phyloP scores from a whole-genome alignment of 2,888 invertebrate genomes.

The Mechanitis messenoides region DNA sequence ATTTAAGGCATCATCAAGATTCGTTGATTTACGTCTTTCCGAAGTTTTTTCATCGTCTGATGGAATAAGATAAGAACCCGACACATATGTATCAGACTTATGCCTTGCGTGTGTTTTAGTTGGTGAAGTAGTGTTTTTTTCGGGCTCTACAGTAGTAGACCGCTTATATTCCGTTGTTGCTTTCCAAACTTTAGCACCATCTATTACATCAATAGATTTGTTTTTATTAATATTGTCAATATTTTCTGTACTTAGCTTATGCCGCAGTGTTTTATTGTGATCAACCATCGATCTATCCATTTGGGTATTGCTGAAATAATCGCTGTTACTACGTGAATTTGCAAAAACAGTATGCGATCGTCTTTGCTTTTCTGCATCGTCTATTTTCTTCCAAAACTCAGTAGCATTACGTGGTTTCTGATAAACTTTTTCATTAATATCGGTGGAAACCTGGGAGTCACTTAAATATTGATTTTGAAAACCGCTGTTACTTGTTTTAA shows the following conservation, averaged over 20 bases:
- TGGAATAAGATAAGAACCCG: constrained; percentile 56
- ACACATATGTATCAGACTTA: constrained; percentile 66
- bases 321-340: constrained; percentile 59
- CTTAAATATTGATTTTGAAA: constrained; percentile 68
- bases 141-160: constrained; percentile 58
- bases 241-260: constrained; percentile 38
- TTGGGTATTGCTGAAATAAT: constrained; percentile 50
- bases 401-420: constrained; percentile 72
- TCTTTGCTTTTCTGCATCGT: constrained; percentile 67
- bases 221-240: constrained; percentile 53
- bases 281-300: constrained; percentile 38
- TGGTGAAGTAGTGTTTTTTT: constrained; percentile 52
- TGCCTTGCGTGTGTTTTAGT: constrained; percentile 65
- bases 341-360: constrained; percentile 55
- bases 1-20: constrained; percentile 90
- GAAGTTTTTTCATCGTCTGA: constrained; percentile 70
- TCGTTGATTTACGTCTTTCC: constrained; percentile 81
- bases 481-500: constrained; percentile 72
- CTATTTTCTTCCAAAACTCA: constrained; percentile 80
- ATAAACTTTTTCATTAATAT: constrained; percentile 50
- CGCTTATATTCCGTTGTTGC: constrained; percentile 70
- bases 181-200: constrained; percentile 69
- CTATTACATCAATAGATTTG: constrained; percentile 41
- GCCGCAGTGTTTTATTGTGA: constrained; percentile 26
- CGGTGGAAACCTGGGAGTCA: constrained; percentile 66